phyloP scores from a whole-genome alignment of 2,113 vertebrate species.

The Pollachius pollachius region DNA sequence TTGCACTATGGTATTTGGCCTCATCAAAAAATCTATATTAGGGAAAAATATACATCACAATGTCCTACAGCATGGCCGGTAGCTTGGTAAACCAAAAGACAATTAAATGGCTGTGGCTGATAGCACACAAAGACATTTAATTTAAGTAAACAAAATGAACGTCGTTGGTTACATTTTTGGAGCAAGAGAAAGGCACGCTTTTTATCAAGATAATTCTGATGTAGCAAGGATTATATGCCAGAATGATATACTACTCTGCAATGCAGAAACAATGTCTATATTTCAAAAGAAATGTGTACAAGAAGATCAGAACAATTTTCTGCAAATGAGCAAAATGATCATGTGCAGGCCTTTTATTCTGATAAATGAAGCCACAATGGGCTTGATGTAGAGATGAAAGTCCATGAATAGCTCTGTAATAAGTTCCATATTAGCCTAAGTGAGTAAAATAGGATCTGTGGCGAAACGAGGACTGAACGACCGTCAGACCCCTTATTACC shows the following conservation, averaged over 20 bases:
- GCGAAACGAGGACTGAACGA: conserved; percentile 26
- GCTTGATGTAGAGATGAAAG: conserved; percentile 38
- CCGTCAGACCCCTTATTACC: conserved; percentile 2
- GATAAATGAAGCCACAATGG: conserved; percentile 45
- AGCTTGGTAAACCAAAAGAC: not conserved
- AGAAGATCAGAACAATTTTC: conserved; percentile 32
- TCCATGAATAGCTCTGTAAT: conserved; percentile 56
- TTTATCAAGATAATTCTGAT: not conserved
- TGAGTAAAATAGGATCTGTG: conserved; percentile 38
- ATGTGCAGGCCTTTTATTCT: conserved; percentile 49
- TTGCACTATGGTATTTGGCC: conserved; percentile 8
- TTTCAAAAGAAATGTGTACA: not conserved
- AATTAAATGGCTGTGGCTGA: no score
- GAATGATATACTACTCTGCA: not conserved
- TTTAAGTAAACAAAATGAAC: no score
- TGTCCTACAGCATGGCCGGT: not conserved
- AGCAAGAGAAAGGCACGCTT: not conserved
- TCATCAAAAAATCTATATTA: conserved; percentile 11
- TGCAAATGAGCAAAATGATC: conserved; percentile 38
- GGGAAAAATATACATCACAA: not conserved
- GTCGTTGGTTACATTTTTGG: no score
- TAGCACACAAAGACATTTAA: no score
- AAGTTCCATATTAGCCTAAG: conserved; percentile 49
- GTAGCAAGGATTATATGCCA: not conserved
- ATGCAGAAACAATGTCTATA: conserved; percentile 22